A percentile compares a stretch with the other conserved stretches of the same genome.
Evolutionary conservation across 2,797 vertebrate species (phyloP).

Genomic region (Falco naumanni): DNA sequence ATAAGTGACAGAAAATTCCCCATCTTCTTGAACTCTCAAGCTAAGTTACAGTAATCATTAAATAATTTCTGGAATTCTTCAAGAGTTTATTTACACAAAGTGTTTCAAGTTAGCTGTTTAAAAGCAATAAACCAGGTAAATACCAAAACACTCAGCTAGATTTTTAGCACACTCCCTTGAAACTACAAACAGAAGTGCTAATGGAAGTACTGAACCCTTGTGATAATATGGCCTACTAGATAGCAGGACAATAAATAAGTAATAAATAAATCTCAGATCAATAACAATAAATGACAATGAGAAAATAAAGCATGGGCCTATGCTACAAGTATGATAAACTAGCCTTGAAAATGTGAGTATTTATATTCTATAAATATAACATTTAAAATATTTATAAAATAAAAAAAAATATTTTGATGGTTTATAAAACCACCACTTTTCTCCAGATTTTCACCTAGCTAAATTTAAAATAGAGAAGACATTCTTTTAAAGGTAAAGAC

Average conservation of each 20-base stretch:
- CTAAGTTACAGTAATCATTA: neutral
- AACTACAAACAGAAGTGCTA: neutral
- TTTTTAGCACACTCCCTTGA: neutral
- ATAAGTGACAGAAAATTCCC: neutral
- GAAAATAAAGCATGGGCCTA: neutral
- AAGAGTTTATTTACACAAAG: neutral
- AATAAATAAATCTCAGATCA: no score
- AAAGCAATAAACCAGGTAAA: neutral
- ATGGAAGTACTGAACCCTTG: neutral
- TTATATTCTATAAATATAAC: no score
- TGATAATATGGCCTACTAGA: neutral
- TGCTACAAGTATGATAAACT: neutral
- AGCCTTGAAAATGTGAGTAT: neutral
- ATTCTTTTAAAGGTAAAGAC: neutral
- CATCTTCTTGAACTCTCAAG: neutral
- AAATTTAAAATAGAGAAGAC: neutral
- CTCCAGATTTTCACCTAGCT: neutral
- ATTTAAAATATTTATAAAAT: no score
- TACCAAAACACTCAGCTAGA: neutral
- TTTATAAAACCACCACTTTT: neutral
- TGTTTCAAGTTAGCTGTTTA: neutral
- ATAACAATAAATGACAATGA: neutral
- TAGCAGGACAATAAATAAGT: neutral
- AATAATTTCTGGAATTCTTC: neutral
- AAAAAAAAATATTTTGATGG: no score